Percentiles rank a stretch among this genome's conserved stretches.
Evolutionary conservation across 2,888 invertebrate species (phyloP).

Genomic region (Heliconius cydno): DNA sequence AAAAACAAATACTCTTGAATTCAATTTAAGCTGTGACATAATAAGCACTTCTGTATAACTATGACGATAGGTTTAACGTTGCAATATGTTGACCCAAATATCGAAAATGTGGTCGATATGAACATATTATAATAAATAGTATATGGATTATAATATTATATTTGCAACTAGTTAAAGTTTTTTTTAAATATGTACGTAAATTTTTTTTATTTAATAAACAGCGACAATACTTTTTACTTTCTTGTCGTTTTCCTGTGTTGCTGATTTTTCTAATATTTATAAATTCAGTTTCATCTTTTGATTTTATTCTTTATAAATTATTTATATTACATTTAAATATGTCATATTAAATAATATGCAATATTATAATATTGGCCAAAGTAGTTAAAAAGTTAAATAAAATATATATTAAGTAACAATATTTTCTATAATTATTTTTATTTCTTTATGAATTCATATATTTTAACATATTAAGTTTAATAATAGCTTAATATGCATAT

Average conservation of each 20-base stretch:
- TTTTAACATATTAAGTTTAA: background rate
- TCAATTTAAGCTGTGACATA: conserved; percentile 33
- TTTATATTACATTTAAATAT: no score
- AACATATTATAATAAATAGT: background rate
- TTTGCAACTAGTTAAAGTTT: background rate
- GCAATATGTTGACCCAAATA: conserved; percentile 38
- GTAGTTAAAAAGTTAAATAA: background rate
- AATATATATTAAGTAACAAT: background rate
- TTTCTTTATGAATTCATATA: no score
- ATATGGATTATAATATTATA: background rate
- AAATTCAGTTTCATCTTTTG: no score
- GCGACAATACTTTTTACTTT: background rate
- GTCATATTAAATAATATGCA: no score
- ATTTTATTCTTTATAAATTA: no score
- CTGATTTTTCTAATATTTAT: no score
- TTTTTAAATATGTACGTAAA: background rate
- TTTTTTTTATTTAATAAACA: background rate
- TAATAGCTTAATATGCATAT: background rate
- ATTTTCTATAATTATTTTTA: background rate
- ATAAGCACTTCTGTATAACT: conserved; percentile 30
- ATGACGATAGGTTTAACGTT: conserved; percentile 24
- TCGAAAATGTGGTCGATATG: conserved; percentile 11
- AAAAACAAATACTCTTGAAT: conserved; percentile 33
- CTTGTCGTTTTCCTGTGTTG: background rate
- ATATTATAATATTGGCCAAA: background rate